Conservation (phyloP, 1,140 invertebrate genomes). For the Pomacea maculata region DNA sequence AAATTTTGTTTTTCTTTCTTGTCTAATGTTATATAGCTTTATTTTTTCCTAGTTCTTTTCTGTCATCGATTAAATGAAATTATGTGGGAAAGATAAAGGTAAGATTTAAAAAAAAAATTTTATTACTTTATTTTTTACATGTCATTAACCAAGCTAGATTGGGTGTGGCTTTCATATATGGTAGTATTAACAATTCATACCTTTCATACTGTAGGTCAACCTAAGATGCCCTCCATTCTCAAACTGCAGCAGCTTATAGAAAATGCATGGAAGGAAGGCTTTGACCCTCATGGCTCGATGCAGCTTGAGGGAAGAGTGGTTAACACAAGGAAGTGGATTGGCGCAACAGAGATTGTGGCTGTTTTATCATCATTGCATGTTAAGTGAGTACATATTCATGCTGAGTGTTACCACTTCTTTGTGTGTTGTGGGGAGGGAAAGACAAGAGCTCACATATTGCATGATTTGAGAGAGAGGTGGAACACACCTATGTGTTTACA, state of each 20-base stretch:
- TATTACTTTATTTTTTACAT: background rate
- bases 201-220: slow-evolving; percentile 35
- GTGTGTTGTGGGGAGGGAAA: too few relatives aligned
- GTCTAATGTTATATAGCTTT: background rate
- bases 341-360: slow-evolving; percentile 71
- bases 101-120: background rate
- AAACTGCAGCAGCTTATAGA: slow-evolving; percentile 85
- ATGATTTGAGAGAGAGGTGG: too few relatives aligned
- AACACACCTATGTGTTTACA: too few relatives aligned
- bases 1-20: background rate
- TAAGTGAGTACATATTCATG: slow-evolving; percentile 44
- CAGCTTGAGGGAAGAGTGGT: slow-evolving; percentile 82
- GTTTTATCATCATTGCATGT: slow-evolving; percentile 57
- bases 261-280: slow-evolving; percentile 86
- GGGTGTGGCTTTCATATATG: background rate
- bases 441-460: too few relatives aligned
- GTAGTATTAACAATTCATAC: background rate
- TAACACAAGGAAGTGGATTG: slow-evolving; percentile 92
- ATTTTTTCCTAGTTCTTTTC: background rate
- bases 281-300: slow-evolving; percentile 84
- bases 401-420: background rate
- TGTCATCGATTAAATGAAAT: background rate
- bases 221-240: slow-evolving; percentile 81
- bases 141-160: background rate
- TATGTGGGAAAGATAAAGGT: background rate